Conservation (phyloP, 2,797 vertebrate species). For the Xenentodon cancila region DNA sequence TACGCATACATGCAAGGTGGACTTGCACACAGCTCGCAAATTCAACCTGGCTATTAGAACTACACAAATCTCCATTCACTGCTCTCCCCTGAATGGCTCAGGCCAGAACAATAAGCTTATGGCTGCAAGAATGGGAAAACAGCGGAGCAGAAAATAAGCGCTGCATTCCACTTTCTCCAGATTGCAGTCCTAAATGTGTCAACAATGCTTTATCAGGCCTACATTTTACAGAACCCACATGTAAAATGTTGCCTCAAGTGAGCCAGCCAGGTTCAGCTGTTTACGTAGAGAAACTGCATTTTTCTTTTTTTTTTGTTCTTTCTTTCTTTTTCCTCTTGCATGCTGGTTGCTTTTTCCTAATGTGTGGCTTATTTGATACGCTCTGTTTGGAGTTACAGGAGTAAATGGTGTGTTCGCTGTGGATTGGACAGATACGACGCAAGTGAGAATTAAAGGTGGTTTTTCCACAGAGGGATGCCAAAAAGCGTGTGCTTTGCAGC, state of each 20-base stretch:
- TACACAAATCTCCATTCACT: constrained; percentile 29
- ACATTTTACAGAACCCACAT: constrained; percentile 33
- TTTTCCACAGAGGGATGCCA: constrained; percentile 76
- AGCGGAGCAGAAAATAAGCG: constrained; percentile 6
- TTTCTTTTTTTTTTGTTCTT: constrained; percentile 13
- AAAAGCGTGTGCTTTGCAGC: constrained; percentile 51
- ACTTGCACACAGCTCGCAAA: constrained; percentile 43
- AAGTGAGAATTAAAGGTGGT: constrained; percentile 66
- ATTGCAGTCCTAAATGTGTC: constrained; percentile 34
- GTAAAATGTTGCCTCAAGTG: constrained; percentile 38
- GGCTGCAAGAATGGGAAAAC: constrained; percentile 21
- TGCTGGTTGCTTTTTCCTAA: constrained; percentile 59
- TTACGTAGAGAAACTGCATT: constrained; percentile 44
- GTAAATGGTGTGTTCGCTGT: constrained; percentile 64
- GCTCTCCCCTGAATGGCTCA: constrained; percentile 13
- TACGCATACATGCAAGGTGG: constrained; percentile 22
- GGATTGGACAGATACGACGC: constrained; percentile 60
- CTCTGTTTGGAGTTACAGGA: constrained; percentile 74
- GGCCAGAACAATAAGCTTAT: constrained; percentile 17
- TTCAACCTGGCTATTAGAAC: constrained; percentile 41
- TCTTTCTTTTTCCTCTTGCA: constrained; percentile 16
- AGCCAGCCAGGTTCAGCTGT: constrained; percentile 45
- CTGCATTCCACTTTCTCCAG: constrained; percentile 6
- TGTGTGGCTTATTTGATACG: constrained; percentile 68
- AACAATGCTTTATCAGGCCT: constrained; percentile 24